Evolutionary conservation across 1,140 invertebrate species (phyloP), one percentile per base, ranked within the genome.

Genomic region (Chrysomallon squamiferum): DNA sequence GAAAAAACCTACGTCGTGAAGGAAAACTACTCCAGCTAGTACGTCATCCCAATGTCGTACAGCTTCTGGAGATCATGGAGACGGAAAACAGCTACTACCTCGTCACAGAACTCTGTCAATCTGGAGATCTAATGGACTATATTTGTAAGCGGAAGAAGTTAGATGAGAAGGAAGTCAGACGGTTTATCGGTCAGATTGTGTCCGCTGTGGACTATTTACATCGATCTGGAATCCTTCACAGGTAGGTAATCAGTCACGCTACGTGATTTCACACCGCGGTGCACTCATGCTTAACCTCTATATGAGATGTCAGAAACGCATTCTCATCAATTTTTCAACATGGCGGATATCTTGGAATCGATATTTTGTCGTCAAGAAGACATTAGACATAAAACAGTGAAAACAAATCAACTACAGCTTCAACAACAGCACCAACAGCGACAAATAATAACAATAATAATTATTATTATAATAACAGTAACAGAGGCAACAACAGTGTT

Each of bases 21-120:
- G 83, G 80, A 0, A 78, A 78, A 57, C 69, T 86, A 38, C 66
- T 85, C 3, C 82, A 85, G 56, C 59, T 78, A 72, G 72, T 85
- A n/a, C 71, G 78, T 22, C 84, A 86, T 58, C 65, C 73, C 1
- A 78, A 86, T 63, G 70, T 86, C 18, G 75, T 85, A 38, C 73
- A 84, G 50, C 62, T 86, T 9, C 67, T 77, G 22, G 84, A 86
- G 59, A 74, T 84, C 1, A 80, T 86, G 80, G 84, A 86, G 65
- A 86, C 84, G 22, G 81, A 84, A 62, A 83, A 85, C 63, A 79
- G 80, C 66, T 86, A 86, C 64, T 86, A 86, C 62, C 71, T 86
- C 15, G 83, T 84, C 11, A 81, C 76, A 9, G 84, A 86, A 62
- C 65, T 83, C 15, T 85, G 83, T 80, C 29, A 82, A 79, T 69